Evolutionary conservation across 2,797 vertebrate species (phyloP), one percentile per base, ranked within the genome.

Genomic region (Vespertilio murinus): DNA sequence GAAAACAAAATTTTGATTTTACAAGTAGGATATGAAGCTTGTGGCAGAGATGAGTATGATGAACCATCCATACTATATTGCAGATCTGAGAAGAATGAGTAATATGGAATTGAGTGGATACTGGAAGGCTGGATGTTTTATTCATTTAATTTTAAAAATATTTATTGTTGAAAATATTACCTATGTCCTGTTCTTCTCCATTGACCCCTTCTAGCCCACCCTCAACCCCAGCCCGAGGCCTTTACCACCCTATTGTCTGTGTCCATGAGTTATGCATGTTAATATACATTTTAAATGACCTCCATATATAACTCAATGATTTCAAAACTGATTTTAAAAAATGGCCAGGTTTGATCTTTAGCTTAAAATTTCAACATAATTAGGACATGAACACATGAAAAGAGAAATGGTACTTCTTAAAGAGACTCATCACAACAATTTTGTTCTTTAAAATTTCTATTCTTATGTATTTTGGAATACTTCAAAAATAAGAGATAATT

Each of bases 381-480:
- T 40, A 74, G n/a, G 12, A n/a, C 38, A 17, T 9, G 8, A 79
- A 56, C 56, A 59, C 28, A 40, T 18, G 59, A 35, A 80, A 74
- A 80, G 10, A 85, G 12, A 40, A 47, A 79, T 11, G 52, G 40
- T 45, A 25, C 64, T 85, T 80, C 65, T 54, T 79, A 38, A 94
- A 65, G 56, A 61, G 35, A 35, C n/a, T 54, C 16, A 73, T 38
- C 10, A 67, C 33, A 16, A 64, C 22, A 64, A 33, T 85, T 86
- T 90, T 85, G 25, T 71, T 80, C 11, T 86, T 73, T 91, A 70
- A 74, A 90, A 90, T 74, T 77, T 78, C 61, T 69, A 25, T 78
- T 78, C 14, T 64, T 79, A 73, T 5, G 3, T 70, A 42, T 82
- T 77, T 82, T 65, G n/a, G 56, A 86, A 87, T 86, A 67, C 14